Conservation (phyloP, 2,113 vertebrate genomes). For the Planiliza haematocheilus region DNA sequence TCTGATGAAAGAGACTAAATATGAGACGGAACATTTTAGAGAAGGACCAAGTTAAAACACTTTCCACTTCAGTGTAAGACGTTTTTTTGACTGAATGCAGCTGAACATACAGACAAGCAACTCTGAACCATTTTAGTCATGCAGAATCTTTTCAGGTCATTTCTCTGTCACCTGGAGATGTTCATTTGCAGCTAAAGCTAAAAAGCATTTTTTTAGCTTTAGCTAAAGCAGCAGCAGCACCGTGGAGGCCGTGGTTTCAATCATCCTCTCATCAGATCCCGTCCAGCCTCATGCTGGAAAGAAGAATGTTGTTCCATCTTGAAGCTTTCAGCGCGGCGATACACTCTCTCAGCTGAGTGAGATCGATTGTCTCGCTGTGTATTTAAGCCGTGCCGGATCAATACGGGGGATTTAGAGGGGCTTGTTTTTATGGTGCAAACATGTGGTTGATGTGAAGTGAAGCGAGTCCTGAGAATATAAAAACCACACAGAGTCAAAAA, state of each 20-base stretch:
- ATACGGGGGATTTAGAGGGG: slow-evolving; percentile 34
- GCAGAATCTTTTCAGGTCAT: too few relatives aligned
- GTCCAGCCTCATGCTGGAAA: neutral
- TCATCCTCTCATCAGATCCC: slow-evolving; percentile 2
- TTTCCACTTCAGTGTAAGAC: too few relatives aligned
- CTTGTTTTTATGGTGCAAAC: slow-evolving; percentile 30
- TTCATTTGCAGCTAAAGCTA: too few relatives aligned
- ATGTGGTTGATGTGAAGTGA: slow-evolving; percentile 4
- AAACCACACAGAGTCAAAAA: slow-evolving; percentile 21
- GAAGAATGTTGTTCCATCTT: slow-evolving; percentile 3
- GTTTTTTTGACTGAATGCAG: too few relatives aligned
- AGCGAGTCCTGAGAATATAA: neutral
- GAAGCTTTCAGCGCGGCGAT: slow-evolving; percentile 4
- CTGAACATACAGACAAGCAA: too few relatives aligned
- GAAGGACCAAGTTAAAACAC: too few relatives aligned
- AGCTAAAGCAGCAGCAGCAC: neutral
- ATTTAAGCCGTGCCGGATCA: slow-evolving; percentile 27
- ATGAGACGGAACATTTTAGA: neutral
- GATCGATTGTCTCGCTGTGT: slow-evolving; percentile 26
- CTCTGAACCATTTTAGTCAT: too few relatives aligned
- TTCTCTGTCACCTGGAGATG: too few relatives aligned
- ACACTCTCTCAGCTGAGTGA: neutral
- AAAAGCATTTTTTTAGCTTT: too few relatives aligned
- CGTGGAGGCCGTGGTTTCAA: neutral
- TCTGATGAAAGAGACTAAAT: neutral